Percentiles rank a stretch among this genome's conserved stretches.
Evolutionary conservation across 2,113 vertebrate genomes (phyloP).

Genomic region (Chionomys nivalis): DNA sequence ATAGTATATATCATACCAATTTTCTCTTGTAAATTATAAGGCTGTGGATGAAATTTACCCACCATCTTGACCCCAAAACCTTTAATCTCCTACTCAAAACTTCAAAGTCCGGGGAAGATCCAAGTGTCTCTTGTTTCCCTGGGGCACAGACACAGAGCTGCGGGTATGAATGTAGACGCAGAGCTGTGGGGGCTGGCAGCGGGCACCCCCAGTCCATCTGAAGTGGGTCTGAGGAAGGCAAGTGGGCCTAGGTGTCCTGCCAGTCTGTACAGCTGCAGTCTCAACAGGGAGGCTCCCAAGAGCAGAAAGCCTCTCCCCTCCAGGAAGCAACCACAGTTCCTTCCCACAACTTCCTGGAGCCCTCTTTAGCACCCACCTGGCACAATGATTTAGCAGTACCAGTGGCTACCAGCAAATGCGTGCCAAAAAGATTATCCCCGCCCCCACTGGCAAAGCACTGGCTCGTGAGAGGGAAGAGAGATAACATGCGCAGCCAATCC

Average conservation of each 20-base stretch:
- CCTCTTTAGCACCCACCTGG: background rate
- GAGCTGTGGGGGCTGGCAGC: background rate
- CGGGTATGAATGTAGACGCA: background rate
- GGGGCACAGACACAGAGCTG: background rate
- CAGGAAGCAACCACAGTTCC: background rate
- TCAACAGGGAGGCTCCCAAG: background rate
- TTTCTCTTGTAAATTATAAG: conserved; percentile 39
- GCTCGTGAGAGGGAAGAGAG: background rate
- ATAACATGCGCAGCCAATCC: background rate
- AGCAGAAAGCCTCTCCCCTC: background rate
- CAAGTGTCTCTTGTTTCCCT: background rate
- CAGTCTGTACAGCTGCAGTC: background rate
- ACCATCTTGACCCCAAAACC: background rate
- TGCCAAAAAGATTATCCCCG: background rate
- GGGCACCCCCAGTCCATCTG: background rate
- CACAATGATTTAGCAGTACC: background rate
- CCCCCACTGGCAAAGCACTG: background rate
- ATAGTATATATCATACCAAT: background rate
- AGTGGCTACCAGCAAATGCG: background rate
- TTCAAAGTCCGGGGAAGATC: background rate
- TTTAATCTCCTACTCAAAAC: background rate
- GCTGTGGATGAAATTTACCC: background rate
- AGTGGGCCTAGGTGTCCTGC: background rate
- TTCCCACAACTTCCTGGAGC: background rate
- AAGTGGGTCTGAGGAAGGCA: background rate